Conservation (phyloP, 2,888 invertebrate genomes). For the Eugnorisma glareosa region DNA sequence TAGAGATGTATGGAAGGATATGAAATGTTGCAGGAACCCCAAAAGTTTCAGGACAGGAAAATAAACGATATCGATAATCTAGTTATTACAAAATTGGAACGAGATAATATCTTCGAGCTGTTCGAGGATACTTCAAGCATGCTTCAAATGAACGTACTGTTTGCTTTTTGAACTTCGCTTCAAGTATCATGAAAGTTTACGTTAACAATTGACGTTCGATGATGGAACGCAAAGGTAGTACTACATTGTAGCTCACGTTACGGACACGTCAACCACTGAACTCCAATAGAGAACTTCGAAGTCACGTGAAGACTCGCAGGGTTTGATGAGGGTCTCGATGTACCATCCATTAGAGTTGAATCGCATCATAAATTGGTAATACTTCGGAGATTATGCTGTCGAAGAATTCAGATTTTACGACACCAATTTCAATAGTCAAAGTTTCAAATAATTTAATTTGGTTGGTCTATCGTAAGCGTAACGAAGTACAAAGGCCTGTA, state of each 20-base stretch:
- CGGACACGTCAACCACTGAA: not conserved
- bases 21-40: not conserved
- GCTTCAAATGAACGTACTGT: conserved; percentile 2
- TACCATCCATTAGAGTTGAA: conserved; percentile 1
- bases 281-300: not conserved
- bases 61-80: not conserved
- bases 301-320: not conserved
- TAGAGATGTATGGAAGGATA: not conserved
- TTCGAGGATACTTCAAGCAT: not conserved
- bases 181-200: not conserved
- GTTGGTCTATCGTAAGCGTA: conserved; percentile 15
- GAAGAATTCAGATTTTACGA: conserved; percentile 27
- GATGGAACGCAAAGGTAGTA: not conserved
- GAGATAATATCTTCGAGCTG: not conserved
- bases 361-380: conserved; percentile 13
- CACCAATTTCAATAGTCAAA: conserved; percentile 30
- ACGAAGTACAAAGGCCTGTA: conserved; percentile 30
- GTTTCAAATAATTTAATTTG: conserved; percentile 47
- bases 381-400: not conserved
- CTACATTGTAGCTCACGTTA: not conserved
- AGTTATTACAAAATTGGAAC: not conserved
- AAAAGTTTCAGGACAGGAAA: not conserved
- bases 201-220: not conserved
- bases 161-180: not conserved
- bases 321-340: not conserved